These are phyloP conservation scores for Palythoa caribaeorum DNA, from an alignment of 92 coral and sea anemone species.

Conservation along the genomic window DNA sequence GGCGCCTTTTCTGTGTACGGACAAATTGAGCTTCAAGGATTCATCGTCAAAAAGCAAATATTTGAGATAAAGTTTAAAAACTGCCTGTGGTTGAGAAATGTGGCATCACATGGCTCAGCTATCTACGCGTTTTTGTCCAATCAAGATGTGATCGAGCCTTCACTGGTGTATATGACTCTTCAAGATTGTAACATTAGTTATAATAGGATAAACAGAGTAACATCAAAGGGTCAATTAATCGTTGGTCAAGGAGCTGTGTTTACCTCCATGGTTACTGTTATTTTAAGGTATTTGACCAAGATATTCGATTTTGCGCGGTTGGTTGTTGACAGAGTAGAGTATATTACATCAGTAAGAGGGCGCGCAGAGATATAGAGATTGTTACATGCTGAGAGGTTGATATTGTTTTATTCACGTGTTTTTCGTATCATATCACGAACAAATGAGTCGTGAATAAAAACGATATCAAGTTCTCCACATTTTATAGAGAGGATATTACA, in stretches of 20 bases:
- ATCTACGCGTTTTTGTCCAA: conserved; percentile 61
- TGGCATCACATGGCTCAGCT: conserved; percentile 77
- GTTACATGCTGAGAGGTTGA: too few relatives aligned
- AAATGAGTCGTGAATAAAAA: too few relatives aligned
- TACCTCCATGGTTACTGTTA: conserved; percentile 72
- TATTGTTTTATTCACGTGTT: too few relatives aligned
- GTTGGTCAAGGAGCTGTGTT: conserved; percentile 82
- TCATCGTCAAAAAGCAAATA: background rate
- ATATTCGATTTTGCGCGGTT: background rate
- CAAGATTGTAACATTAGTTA: conserved; percentile 50
- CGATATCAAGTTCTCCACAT: too few relatives aligned
- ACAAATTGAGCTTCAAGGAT: conserved; percentile 33
- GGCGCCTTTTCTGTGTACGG: conserved; percentile 72
- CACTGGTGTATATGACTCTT: conserved; percentile 48
- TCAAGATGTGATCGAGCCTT: conserved; percentile 74
- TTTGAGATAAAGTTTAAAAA: conserved; percentile 31
- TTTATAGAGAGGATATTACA: too few relatives aligned
- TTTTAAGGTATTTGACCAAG: conserved; percentile 42
- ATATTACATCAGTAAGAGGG: too few relatives aligned
- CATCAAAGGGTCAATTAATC: conserved; percentile 38
- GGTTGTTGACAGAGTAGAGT: too few relatives aligned
- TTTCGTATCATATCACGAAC: too few relatives aligned
- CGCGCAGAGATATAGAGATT: too few relatives aligned
- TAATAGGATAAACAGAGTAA: conserved; percentile 50
- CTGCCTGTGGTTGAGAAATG: conserved; percentile 63